phyloP scores from a whole-genome alignment of 2,797 vertebrate genomes.

The Acanthurus leucopareius region DNA sequence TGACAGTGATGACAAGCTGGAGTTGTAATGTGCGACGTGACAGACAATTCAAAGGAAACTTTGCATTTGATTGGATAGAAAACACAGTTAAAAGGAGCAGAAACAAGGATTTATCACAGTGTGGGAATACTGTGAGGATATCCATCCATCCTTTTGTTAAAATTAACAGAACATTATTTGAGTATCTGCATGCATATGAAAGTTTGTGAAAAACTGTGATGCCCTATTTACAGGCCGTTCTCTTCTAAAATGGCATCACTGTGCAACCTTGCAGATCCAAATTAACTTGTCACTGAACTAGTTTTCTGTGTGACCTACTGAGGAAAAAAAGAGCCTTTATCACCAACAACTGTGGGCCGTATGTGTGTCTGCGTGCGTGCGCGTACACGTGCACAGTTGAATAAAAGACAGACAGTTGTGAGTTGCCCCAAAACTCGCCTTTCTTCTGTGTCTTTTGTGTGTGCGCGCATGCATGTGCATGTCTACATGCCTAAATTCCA shows the following conservation, averaged over 20 bases:
- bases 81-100: no score
- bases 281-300: constrained; percentile 51
- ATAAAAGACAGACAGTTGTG: constrained; percentile 61
- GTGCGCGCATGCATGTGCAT: constrained; percentile 53
- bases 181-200: no score
- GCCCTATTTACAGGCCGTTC: no score
- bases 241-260: no score
- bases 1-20: constrained; percentile 33
- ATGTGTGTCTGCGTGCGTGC: neutral
- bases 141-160: no score
- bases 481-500: constrained; percentile 79
- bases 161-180: no score
- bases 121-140: no score
- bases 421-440: constrained; percentile 45
- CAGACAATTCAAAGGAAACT: neutral
- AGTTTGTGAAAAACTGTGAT: no score
- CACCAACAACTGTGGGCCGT: constrained; percentile 28
- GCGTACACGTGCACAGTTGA: constrained; percentile 22
- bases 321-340: constrained; percentile 63
- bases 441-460: constrained; percentile 44
- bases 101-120: no score
- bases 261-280: constrained; percentile 6
- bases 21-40: constrained; percentile 11
- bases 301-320: constrained; percentile 42
- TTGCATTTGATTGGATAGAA: no score